Evolutionary conservation across 2,113 vertebrate genomes (phyloP).

Genomic region (Anthoscopus minutus): DNA sequence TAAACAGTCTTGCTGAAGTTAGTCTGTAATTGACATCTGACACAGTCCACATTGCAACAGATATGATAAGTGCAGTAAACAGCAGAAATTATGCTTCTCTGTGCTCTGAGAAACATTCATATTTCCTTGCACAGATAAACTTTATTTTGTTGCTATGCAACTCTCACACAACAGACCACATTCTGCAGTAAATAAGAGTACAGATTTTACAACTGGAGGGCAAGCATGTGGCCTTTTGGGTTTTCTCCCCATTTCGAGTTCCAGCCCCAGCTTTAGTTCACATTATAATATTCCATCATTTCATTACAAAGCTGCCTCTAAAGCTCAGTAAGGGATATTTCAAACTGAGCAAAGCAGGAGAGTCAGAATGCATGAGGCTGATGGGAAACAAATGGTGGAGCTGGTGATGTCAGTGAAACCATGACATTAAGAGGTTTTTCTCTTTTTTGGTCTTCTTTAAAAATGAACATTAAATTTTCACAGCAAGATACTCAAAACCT

Average conservation of each 20-base stretch:
- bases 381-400: constrained; percentile 21
- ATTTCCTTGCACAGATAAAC: constrained; percentile 63
- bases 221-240: constrained; percentile 36
- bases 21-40: constrained; percentile 65
- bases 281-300: constrained; percentile 47
- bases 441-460: neutral
- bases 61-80: constrained; percentile 62
- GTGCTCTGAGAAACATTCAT: constrained; percentile 55
- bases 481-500: neutral
- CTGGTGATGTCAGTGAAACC: neutral
- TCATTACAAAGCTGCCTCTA: constrained; percentile 25
- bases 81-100: constrained; percentile 53
- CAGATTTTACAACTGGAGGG: constrained; percentile 64
- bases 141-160: constrained; percentile 72
- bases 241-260: constrained; percentile 40
- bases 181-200: constrained; percentile 63
- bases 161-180: constrained; percentile 45
- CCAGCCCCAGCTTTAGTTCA: constrained; percentile 65
- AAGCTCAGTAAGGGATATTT: constrained; percentile 24
- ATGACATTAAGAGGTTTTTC: neutral
- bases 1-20: constrained; percentile 61
- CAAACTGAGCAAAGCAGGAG: neutral
- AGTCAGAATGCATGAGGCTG: neutral
- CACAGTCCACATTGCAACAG: constrained; percentile 56
- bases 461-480: neutral